These are phyloP conservation scores for Listronotus oregonensis DNA, from an alignment of 1,140 invertebrate species.

Conservation along the genomic window DNA sequence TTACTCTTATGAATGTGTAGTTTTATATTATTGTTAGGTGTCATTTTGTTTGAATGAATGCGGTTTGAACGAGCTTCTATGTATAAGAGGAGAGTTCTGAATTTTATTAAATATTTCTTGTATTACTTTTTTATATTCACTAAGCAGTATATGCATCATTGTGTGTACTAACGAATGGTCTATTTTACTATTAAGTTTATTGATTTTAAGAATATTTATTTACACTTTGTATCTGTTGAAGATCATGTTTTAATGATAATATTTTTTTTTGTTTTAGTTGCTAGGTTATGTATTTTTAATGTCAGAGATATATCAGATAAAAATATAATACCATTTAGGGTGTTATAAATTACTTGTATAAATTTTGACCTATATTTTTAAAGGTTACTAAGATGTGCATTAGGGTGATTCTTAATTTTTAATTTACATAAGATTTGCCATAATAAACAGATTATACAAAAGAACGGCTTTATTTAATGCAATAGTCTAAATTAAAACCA, in stretches of 20 bases:
- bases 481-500: no score
- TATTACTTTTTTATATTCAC: no score
- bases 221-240: slow-evolving; percentile 13
- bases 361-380: slow-evolving; percentile 1
- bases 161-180: background rate
- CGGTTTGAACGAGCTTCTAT: background rate
- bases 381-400: background rate
- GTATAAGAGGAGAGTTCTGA: no score
- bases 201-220: slow-evolving; percentile 19
- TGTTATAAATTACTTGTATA: background rate
- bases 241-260: slow-evolving; percentile 22
- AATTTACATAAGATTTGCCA: no score
- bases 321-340: slow-evolving; percentile 7
- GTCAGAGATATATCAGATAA: slow-evolving; percentile 6
- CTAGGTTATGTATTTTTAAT: slow-evolving; percentile 18
- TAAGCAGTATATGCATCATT: background rate
- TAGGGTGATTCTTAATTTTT: no score
- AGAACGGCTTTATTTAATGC: no score
- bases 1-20: no score
- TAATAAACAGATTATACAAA: no score
- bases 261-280: slow-evolving; percentile 3
- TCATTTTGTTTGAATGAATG: background rate
- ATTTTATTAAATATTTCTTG: no score
- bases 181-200: slow-evolving; percentile 10
- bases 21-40: background rate